A percentile compares a stretch with the other conserved stretches of the same genome.
Evolutionary conservation across 2,888 invertebrate species (phyloP).

Genomic region (Drosophila prostipennis): DNA sequence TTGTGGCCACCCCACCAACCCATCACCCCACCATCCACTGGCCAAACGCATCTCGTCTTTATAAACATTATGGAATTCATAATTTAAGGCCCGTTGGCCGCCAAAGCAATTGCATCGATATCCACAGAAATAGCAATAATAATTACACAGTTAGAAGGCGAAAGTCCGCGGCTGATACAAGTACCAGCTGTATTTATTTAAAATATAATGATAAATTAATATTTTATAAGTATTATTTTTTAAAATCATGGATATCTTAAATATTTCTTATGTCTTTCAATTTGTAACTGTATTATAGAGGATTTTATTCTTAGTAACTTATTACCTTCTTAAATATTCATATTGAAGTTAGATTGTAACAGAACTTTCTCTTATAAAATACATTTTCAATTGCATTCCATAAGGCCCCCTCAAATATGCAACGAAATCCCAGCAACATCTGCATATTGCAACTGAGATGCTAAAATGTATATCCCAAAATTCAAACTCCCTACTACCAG

Average conservation of each 20-base stretch:
- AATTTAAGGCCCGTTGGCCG: slow-evolving; percentile 55
- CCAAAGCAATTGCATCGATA: slow-evolving; percentile 48
- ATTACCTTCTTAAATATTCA: too few relatives aligned
- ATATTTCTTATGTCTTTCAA: too few relatives aligned
- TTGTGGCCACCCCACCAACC: not conserved
- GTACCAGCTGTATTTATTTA: too few relatives aligned
- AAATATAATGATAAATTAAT: too few relatives aligned
- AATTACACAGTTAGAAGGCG: slow-evolving; percentile 54
- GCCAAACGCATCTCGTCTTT: slow-evolving; percentile 67
- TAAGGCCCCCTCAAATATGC: slow-evolving; percentile 8
- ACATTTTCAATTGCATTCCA: too few relatives aligned
- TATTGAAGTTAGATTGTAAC: too few relatives aligned
- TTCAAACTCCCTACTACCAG: not conserved
- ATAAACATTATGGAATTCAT: slow-evolving; percentile 53
- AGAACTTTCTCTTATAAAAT: too few relatives aligned
- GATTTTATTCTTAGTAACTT: too few relatives aligned
- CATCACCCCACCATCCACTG: slow-evolving; percentile 10
- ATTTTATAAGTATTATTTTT: too few relatives aligned
- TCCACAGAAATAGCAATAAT: slow-evolving; percentile 13
- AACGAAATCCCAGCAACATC: not conserved
- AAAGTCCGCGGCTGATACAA: slow-evolving; percentile 56
- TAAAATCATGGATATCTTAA: too few relatives aligned
- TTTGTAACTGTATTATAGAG: too few relatives aligned
- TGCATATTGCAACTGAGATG: not conserved
- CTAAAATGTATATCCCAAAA: not conserved